Percentiles rank a stretch among this genome's conserved stretches.
phyloP scores from a whole-genome alignment of 2,888 invertebrate genomes.

The Cremastinae sp. region DNA sequence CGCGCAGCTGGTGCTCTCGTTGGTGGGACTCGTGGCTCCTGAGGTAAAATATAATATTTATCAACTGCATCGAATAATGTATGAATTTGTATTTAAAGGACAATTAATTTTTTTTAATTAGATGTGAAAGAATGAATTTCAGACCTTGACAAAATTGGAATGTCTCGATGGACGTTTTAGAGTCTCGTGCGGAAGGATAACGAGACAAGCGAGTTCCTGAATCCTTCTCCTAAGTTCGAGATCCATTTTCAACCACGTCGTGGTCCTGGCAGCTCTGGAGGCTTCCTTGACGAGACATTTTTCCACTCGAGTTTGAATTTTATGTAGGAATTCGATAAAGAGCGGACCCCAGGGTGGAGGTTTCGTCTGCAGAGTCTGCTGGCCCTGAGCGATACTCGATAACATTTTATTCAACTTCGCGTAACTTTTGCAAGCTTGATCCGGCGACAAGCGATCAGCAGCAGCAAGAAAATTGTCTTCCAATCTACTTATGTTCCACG shows the following conservation, averaged over 20 bases:
- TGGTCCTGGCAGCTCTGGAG: conserved; percentile 84
- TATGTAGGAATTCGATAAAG: conserved; percentile 83
- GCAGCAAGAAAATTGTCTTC: conserved; percentile 91
- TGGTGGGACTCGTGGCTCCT: conserved; percentile 72
- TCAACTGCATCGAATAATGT: background rate
- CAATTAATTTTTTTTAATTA: too few relatives aligned
- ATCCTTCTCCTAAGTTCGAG: conserved; percentile 84
- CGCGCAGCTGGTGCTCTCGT: conserved; percentile 72
- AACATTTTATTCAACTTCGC: conserved; percentile 79
- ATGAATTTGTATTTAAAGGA: background rate
- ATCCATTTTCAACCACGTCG: conserved; percentile 85
- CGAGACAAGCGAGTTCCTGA: conserved; percentile 84
- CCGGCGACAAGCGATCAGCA: conserved; percentile 89
- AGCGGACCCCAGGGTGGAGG: conserved; percentile 81
- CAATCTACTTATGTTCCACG: conserved; percentile 87
- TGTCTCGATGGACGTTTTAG: conserved; percentile 75
- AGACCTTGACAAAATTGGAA: conserved; percentile 76
- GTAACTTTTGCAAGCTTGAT: conserved; percentile 91
- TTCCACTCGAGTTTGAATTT: conserved; percentile 86
- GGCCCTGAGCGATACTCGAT: conserved; percentile 12
- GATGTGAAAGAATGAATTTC: background rate
- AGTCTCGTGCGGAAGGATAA: conserved; percentile 79
- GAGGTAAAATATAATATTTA: background rate
- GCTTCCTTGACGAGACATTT: conserved; percentile 87
- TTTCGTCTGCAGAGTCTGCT: background rate